phyloP scores from a whole-genome alignment of 2,113 vertebrate genomes.

The Cynocephalus volans region DNA sequence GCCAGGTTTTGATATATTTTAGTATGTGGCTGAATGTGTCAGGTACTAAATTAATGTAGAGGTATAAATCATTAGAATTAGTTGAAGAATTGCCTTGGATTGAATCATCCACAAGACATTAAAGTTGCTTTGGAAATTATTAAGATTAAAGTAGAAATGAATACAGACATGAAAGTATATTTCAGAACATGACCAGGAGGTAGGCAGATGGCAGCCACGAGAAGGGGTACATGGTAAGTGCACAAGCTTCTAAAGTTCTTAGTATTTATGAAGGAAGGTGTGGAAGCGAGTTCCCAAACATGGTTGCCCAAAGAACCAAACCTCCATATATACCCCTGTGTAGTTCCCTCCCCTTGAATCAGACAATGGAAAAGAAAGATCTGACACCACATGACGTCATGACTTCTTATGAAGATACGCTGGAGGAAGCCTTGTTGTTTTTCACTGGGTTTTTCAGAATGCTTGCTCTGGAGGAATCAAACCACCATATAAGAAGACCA shows the following conservation, averaged over 20 bases:
- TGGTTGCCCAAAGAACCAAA: background rate
- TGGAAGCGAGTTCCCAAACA: background rate
- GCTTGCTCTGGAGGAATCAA: background rate
- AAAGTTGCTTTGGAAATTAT: background rate
- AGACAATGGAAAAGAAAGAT: background rate
- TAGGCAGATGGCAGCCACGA: background rate
- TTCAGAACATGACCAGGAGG: background rate
- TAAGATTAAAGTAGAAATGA: slow-evolving; percentile 12
- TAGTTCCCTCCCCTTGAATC: background rate
- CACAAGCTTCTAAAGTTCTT: background rate
- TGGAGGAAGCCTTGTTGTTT: background rate
- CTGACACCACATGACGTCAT: background rate
- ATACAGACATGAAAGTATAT: background rate
- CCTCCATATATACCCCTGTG: background rate
- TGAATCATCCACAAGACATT: background rate
- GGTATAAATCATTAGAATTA: background rate
- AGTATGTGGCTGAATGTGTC: background rate
- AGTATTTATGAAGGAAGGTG: background rate
- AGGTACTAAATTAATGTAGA: background rate
- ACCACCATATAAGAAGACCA: background rate
- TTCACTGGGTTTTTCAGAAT: background rate
- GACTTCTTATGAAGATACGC: background rate
- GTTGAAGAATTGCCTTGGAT: background rate
- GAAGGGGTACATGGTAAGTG: background rate
- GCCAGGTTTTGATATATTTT: background rate